phyloP scores from a whole-genome alignment of 1,140 invertebrate genomes.

The Lanistes nyassanus region DNA sequence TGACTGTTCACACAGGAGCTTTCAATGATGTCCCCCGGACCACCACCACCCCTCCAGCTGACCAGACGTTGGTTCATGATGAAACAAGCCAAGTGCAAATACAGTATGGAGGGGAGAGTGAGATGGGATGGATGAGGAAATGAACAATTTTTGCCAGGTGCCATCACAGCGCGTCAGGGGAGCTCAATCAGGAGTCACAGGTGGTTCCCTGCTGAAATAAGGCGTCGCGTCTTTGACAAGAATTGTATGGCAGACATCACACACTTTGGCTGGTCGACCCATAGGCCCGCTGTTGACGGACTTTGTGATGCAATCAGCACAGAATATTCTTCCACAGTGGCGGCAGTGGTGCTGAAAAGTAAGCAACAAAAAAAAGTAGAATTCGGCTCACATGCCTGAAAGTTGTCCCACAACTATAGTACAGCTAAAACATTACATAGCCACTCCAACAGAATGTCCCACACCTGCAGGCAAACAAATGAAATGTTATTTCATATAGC shows the following conservation, averaged over 20 bases:
- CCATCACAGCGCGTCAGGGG: neutral
- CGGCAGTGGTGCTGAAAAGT: slow-evolving; percentile 84
- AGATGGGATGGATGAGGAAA: neutral
- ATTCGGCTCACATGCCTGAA: no score
- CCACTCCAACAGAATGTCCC: no score
- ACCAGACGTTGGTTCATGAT: neutral
- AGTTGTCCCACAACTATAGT: no score
- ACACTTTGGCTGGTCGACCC: slow-evolving; percentile 86
- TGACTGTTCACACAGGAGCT: no score
- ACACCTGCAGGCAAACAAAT: no score
- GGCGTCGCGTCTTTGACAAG: slow-evolving; percentile 92
- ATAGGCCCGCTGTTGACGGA: slow-evolving; percentile 88
- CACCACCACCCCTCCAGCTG: neutral
- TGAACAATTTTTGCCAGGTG: no score
- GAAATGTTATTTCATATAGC: no score
- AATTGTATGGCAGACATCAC: slow-evolving; percentile 96
- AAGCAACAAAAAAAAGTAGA: neutral
- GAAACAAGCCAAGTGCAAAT: neutral
- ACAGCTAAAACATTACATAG: no score
- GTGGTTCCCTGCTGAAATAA: slow-evolving; percentile 91
- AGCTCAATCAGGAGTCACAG: slow-evolving; percentile 72
- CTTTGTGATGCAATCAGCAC: slow-evolving; percentile 83
- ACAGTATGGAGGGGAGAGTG: neutral
- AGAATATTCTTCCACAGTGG: slow-evolving; percentile 97
- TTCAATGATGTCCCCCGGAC: neutral